phyloP scores from a whole-genome alignment of 2,113 vertebrate species.

The Plestiodon gilberti region DNA sequence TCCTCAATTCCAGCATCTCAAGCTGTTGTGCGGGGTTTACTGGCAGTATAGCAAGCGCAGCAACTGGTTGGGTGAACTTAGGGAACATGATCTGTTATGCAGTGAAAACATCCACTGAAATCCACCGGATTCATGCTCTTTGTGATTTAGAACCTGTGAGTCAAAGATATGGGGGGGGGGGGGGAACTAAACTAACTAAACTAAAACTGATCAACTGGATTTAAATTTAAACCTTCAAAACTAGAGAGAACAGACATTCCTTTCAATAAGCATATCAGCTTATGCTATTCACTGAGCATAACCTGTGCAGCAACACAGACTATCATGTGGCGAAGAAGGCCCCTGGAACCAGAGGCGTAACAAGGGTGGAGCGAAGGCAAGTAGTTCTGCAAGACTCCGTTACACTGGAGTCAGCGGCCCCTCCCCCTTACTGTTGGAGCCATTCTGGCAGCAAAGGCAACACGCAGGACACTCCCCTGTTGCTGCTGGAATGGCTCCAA shows the following conservation, averaged over 20 bases:
- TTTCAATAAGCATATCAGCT: not conserved
- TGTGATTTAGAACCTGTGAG: not conserved
- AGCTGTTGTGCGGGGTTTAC: not conserved
- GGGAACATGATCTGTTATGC: not conserved
- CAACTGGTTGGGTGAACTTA: not conserved
- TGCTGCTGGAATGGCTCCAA: too few species aligned
- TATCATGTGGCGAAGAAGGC: too few species aligned
- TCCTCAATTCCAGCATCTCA: not conserved
- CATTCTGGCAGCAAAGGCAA: too few species aligned
- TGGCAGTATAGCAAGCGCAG: not conserved
- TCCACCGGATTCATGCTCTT: not conserved
- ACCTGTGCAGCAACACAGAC: not conserved
- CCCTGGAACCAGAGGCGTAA: too few species aligned
- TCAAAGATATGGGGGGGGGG: not conserved
- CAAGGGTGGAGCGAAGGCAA: too few species aligned
- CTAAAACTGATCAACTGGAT: not conserved
- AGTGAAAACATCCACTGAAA: not conserved
- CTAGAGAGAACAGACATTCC: not conserved
- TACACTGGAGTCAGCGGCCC: too few species aligned
- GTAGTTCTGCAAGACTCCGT: too few species aligned
- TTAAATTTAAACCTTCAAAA: not conserved
- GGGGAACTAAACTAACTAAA: too few species aligned
- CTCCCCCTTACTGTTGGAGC: too few species aligned
- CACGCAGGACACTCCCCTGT: too few species aligned
- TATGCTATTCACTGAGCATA: not conserved